Conservation (phyloP, 1,140 invertebrate species). For the Pachyrhynchus sulphureomaculatus region DNA sequence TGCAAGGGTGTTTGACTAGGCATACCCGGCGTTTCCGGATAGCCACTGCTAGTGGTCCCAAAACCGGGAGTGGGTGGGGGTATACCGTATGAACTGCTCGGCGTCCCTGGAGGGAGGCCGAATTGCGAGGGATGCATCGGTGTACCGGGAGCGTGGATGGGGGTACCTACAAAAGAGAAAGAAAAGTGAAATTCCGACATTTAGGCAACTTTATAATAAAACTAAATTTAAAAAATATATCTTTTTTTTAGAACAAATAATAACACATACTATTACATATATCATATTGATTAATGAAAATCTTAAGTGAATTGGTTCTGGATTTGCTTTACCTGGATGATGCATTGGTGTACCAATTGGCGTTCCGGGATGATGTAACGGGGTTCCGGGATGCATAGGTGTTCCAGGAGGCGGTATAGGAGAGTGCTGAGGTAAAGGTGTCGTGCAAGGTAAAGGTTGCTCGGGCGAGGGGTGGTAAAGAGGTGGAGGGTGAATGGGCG, state of each 20-base stretch:
- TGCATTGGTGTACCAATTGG: not conserved
- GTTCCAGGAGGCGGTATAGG: slow-evolving; percentile 36
- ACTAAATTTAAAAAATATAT: no score
- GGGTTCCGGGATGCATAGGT: slow-evolving; percentile 30
- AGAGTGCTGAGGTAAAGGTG: slow-evolving; percentile 31
- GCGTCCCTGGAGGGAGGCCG: slow-evolving; percentile 51
- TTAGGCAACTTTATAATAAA: not conserved
- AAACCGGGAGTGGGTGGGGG: slow-evolving; percentile 50
- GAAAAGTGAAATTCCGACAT: no score
- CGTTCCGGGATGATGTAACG: slow-evolving; percentile 3
- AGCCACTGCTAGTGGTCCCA: slow-evolving; percentile 36
- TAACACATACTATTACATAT: no score
- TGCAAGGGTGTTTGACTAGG: slow-evolving; percentile 16
- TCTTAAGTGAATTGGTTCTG: no score
- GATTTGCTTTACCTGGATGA: slow-evolving; percentile 12
- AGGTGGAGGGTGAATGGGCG: slow-evolving; percentile 28
- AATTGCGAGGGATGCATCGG: slow-evolving; percentile 47
- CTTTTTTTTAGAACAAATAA: no score
- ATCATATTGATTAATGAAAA: no score
- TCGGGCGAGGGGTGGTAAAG: slow-evolving; percentile 41
- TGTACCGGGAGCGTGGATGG: slow-evolving; percentile 35
- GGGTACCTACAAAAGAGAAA: slow-evolving; percentile 19
- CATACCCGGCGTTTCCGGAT: slow-evolving; percentile 45
- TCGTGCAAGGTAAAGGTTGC: slow-evolving; percentile 37
- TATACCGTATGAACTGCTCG: slow-evolving; percentile 50